phyloP scores from a whole-genome alignment of 2,113 vertebrate species.

The Danionella cerebrum region DNA sequence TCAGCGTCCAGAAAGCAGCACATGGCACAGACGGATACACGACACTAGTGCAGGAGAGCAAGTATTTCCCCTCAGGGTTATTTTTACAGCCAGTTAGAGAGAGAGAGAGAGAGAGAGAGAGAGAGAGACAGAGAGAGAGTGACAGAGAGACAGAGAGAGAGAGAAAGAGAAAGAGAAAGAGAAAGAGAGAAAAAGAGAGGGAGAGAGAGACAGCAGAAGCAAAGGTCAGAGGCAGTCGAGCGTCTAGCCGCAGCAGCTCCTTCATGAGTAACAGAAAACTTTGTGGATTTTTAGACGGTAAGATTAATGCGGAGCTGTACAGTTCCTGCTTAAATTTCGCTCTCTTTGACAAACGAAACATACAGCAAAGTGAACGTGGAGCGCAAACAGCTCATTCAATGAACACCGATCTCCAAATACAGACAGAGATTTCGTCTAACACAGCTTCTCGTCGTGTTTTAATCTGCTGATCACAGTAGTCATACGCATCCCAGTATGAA shows the following conservation, averaged over 20 bases:
- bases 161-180: background rate
- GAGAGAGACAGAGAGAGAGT: background rate
- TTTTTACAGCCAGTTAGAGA: background rate
- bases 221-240: background rate
- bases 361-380: no score
- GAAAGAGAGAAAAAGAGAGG: no score
- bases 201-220: background rate
- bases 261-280: background rate
- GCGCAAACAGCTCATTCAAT: no score
- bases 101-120: background rate
- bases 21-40: background rate
- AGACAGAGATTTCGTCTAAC: no score
- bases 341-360: no score
- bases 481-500: no score
- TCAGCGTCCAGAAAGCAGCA: background rate
- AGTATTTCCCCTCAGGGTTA: no score
- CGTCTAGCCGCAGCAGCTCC: background rate
- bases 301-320: background rate
- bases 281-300: background rate
- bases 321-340: background rate
- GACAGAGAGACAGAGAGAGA: background rate
- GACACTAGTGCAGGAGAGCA: background rate
- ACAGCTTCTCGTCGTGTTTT: no score
- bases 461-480: no score
- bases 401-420: no score